These are phyloP conservation scores for Mus spretus DNA, from an alignment of 2,797 vertebrate genomes.

Conservation along the genomic window DNA sequence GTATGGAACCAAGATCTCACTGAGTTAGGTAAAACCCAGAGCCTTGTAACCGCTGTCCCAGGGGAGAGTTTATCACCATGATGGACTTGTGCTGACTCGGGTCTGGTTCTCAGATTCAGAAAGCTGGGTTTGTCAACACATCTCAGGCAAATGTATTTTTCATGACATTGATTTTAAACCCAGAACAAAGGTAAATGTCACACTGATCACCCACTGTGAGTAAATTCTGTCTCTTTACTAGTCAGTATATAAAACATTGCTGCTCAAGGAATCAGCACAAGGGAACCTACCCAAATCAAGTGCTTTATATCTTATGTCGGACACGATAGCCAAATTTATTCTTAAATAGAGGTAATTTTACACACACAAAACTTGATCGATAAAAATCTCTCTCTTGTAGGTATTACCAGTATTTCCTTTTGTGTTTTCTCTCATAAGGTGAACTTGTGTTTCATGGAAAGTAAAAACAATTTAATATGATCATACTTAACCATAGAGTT, in stretches of 20 bases:
- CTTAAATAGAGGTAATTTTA: background rate
- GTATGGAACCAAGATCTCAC: background rate
- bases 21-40: background rate
- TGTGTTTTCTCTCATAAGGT: background rate
- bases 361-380: background rate
- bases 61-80: background rate
- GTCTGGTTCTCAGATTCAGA: constrained; percentile 51
- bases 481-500: background rate
- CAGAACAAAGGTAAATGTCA: constrained; percentile 18
- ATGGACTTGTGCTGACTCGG: background rate
- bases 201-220: background rate
- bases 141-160: constrained; percentile 41
- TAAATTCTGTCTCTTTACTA: background rate
- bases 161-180: constrained; percentile 34
- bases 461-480: background rate
- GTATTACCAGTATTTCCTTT: background rate
- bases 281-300: background rate
- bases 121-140: constrained; percentile 46
- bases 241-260: background rate
- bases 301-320: background rate
- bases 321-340: background rate
- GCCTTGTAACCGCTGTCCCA: background rate
- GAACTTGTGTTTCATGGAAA: background rate
- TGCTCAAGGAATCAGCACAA: background rate
- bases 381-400: constrained; percentile 5